Conservation (phyloP, 2,888 invertebrate genomes). For the Gymnoscelis rufifasciata region DNA sequence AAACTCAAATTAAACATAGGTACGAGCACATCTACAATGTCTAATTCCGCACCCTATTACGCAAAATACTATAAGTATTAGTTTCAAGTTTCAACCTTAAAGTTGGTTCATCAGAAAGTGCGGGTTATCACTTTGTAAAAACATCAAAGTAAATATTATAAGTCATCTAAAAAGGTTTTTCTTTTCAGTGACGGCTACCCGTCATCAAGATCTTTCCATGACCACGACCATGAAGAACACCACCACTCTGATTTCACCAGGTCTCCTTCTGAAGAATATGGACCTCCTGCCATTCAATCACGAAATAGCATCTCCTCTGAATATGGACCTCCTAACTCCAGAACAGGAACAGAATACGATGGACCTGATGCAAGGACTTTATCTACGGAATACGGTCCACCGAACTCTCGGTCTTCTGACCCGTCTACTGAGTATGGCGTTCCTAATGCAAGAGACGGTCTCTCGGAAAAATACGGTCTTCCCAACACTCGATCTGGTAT, state of each 20-base stretch:
- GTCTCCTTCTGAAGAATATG: conserved; percentile 22
- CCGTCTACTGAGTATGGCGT: conserved; percentile 6
- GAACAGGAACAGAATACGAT: conserved; percentile 7
- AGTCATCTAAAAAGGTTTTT: too few relatives aligned
- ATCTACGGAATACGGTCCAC: neutral
- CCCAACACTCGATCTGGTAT: neutral
- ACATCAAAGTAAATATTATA: too few relatives aligned
- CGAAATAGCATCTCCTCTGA: conserved; percentile 8
- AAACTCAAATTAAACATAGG: too few relatives aligned
- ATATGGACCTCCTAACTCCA: conserved; percentile 8
- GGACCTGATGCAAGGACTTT: conserved; percentile 3
- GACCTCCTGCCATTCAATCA: conserved; percentile 5
- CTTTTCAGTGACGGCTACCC: conserved; percentile 25
- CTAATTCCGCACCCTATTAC: too few relatives aligned
- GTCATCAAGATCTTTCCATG: conserved; percentile 12
- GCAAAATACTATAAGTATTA: too few relatives aligned
- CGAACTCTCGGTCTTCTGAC: neutral
- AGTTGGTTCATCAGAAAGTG: neutral
- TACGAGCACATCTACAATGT: too few relatives aligned
- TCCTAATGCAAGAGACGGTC: conserved; percentile 1
- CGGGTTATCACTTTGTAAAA: too few relatives aligned
- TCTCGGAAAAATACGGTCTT: too few relatives aligned
- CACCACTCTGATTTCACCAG: conserved; percentile 19
- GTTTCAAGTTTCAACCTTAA: too few relatives aligned
- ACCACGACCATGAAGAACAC: conserved; percentile 15